phyloP scores from a whole-genome alignment of 92 coral and sea anemone genomes.

The Palythoa heliodiscus region DNA sequence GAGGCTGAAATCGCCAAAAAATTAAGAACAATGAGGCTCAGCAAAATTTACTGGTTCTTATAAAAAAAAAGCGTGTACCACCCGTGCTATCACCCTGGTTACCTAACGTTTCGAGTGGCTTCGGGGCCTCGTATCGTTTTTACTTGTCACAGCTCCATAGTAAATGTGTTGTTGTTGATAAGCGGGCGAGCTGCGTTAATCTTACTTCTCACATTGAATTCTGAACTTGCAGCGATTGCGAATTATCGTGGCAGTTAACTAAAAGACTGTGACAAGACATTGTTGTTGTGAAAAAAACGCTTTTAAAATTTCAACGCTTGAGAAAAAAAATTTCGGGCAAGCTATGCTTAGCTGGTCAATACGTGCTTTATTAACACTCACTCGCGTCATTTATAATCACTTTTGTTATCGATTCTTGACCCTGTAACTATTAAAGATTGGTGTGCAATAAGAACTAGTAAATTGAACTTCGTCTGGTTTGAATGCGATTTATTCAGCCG shows the following conservation, averaged over 20 bases:
- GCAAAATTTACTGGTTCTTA: no score
- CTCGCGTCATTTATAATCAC: neutral
- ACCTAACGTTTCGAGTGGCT: no score
- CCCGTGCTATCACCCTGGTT: no score
- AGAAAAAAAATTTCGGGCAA: no score
- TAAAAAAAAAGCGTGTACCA: no score
- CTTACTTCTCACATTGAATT: neutral
- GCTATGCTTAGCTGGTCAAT: neutral
- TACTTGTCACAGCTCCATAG: no score
- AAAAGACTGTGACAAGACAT: neutral
- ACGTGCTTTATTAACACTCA: neutral
- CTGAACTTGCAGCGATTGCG: neutral
- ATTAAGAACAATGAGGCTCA: no score
- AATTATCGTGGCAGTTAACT: neutral
- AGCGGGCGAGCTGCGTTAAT: no score
- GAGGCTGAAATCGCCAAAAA: no score
- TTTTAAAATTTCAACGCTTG: no score
- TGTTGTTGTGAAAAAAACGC: neutral
- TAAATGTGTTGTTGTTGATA: no score
- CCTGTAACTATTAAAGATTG: neutral
- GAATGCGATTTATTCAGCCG: neutral
- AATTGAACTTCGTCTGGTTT: neutral
- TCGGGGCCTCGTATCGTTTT: no score
- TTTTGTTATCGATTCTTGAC: neutral
- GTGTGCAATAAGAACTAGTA: neutral